Percentiles rank a stretch among this genome's conserved stretches.
Evolutionary conservation across 2,113 vertebrate species (phyloP).

Genomic region (Budorcas taxicolor): DNA sequence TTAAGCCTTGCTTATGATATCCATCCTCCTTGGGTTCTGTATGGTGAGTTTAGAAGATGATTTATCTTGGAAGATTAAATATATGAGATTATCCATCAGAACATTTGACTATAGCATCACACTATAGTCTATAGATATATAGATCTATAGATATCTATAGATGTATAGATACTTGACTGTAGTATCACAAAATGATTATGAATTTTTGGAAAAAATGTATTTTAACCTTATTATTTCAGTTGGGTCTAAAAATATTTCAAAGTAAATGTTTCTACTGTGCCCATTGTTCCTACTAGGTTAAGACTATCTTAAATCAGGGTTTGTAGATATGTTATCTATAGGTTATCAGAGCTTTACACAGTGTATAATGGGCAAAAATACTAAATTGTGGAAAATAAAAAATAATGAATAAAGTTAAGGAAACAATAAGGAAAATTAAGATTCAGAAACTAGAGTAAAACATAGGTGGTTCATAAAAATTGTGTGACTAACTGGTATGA

Average conservation of each 20-base stretch:
- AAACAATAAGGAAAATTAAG: not conserved
- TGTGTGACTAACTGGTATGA: not conserved
- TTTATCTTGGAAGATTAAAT: not conserved
- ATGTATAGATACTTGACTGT: not conserved
- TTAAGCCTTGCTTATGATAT: slow-evolving; percentile 25
- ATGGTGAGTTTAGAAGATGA: not conserved
- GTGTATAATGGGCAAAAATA: not conserved
- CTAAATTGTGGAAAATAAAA: not conserved
- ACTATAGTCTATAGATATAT: not conserved
- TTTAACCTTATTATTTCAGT: not conserved
- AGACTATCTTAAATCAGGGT: not conserved
- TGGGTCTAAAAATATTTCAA: not conserved
- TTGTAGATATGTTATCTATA: not conserved
- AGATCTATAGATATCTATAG: too few relatives aligned
- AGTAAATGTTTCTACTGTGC: not conserved
- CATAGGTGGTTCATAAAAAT: not conserved
- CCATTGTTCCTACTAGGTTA: not conserved
- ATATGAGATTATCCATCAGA: slow-evolving; percentile 34
- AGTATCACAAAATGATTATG: not conserved
- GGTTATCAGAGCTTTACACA: not conserved
- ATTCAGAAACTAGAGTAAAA: not conserved
- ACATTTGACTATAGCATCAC: not conserved
- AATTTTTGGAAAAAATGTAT: not conserved
- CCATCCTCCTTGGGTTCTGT: slow-evolving; percentile 18
- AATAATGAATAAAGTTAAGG: not conserved